These are phyloP conservation scores for Drosophila stalkeri DNA, from an alignment of 2,888 invertebrate species.

Conservation along the genomic window DNA sequence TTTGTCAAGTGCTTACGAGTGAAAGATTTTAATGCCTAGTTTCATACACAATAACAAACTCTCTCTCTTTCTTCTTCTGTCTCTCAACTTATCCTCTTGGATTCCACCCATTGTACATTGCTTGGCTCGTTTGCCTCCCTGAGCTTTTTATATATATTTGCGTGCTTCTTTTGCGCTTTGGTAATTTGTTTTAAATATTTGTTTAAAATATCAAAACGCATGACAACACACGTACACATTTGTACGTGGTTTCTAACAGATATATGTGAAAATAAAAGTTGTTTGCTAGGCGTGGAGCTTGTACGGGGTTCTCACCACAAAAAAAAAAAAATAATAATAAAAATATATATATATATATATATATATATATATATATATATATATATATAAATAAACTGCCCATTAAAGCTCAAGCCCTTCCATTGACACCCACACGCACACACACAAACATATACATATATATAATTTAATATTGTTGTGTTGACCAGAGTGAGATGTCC, in stretches of 20 bases:
- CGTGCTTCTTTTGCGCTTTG: constrained; percentile 70
- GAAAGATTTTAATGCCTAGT: background rate
- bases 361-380: too few species aligned
- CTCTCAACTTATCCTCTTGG: background rate
- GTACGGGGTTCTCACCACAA: constrained; percentile 52
- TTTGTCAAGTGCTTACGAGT: background rate
- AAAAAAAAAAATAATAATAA: too few species aligned
- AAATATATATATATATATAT: too few species aligned
- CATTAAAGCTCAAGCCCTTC: constrained; percentile 40
- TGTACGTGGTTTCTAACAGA: constrained; percentile 80
- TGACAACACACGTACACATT: constrained; percentile 73
- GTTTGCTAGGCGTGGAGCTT: constrained; percentile 54
- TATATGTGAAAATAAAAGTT: constrained; percentile 78
- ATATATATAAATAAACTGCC: constrained; percentile 33
- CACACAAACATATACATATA: too few species aligned
- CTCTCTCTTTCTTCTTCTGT: too few species aligned
- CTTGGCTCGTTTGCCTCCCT: constrained; percentile 34
- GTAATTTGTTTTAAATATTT: constrained; percentile 81
- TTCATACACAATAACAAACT: background rate
- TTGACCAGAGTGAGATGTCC: constrained; percentile 32
- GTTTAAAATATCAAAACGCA: constrained; percentile 76
- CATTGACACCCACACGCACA: constrained; percentile 8
- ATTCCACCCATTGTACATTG: constrained; percentile 38
- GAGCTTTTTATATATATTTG: constrained; percentile 53
- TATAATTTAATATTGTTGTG: constrained; percentile 36